Evolutionary conservation across 2,888 invertebrate species (phyloP).

Genomic region (Corbicula japonica): DNA sequence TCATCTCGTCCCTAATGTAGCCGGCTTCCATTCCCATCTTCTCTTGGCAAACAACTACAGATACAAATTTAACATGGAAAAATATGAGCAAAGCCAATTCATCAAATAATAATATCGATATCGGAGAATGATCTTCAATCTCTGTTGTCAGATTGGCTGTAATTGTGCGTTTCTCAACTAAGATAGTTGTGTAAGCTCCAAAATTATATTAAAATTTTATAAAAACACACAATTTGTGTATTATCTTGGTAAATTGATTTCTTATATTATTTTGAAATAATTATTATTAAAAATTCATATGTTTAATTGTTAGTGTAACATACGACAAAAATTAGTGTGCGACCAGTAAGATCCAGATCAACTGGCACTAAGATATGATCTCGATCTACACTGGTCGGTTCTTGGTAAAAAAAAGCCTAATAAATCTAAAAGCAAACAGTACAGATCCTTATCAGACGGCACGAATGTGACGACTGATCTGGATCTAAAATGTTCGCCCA

Average conservation of each 20-base stretch:
- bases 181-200: no score
- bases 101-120: neutral
- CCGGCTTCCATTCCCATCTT: conserved; percentile 91
- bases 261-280: no score
- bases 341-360: no score
- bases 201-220: neutral
- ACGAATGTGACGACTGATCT: no score
- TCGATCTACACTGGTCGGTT: neutral
- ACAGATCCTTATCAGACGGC: conserved; percentile 1
- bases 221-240: neutral
- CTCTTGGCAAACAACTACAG: conserved; percentile 88
- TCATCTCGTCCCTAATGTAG: conserved; percentile 89
- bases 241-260: no score
- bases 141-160: no score
- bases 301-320: no score
- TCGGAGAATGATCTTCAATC: no score
- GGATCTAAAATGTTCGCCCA: no score
- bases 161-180: no score
- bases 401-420: neutral
- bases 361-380: no score
- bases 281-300: neutral
- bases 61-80: neutral
- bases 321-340: no score
- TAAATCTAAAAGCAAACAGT: neutral
- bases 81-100: neutral